Base-by-base conservation (phyloP, 2,797 vertebrate genomes). In the Clangula hyemalis region DNA sequence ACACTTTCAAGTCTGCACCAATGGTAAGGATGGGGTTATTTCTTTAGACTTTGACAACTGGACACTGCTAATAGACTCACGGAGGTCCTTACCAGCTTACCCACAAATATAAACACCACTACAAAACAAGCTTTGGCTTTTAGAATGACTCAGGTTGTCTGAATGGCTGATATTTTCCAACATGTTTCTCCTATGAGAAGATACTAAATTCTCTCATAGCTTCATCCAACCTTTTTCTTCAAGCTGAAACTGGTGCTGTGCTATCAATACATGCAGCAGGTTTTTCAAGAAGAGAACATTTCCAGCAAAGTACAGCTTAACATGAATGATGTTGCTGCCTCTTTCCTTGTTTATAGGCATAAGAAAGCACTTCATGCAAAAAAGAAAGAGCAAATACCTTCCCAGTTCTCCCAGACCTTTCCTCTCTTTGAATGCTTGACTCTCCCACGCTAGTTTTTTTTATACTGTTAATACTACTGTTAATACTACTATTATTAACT, bases 161-260 rank as follows among this genome's bases (percentile, higher is more conserved):
- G 60, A 78, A 85, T 6, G 24, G 39, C 36, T 74, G 69, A 17
- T 86, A 84, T 73, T 95, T 94, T 88, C 62, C 82, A 91, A 76
- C 13, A 75, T 13, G 5, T 49, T 84, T 76, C 56, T 88, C 74
- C 60, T 64, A 39, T 70, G 51, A 91, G 41, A 92, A 80, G 76
- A 86, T 49, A 45, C 30, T 58, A 93, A 92, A 30, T 21, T 73
- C 34, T 78, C 84, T 76, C 39, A 16, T 53, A 81, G 47, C 80
- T 75, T 93, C 69, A 88, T 15, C 62, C 30, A 86, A 58, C 7
- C 25, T 69, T 65, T 28, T 83, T 41, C 76, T 66, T 74, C 73
- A 79, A 80, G 54, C n/a, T 84, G 45, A 75, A 90, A 68, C 19
- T 60, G 32, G 25, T 90, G 38, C 78, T 72, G 36, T 13, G 30